Evolutionary conservation across 2,113 vertebrate species (phyloP), one percentile per base, ranked within the genome.

Genomic region (Vanacampus margaritifer): DNA sequence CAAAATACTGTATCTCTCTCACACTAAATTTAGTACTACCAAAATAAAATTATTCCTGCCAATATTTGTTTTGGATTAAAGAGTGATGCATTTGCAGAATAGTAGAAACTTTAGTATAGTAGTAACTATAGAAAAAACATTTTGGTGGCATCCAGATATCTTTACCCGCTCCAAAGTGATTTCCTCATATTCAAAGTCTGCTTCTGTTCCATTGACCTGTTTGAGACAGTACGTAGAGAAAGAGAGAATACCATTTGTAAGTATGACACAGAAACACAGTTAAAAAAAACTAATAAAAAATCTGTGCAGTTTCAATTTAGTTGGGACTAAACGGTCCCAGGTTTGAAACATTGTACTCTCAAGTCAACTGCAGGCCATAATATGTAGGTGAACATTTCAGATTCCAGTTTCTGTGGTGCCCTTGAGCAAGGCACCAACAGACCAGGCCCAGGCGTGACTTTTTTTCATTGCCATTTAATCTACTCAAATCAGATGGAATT

Each of bases 151-250:
- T 57, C 56, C 56, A 67, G 50, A 24, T 8, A 7, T 23, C 67
- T 64, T 88, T 86, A 89, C 88, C 88, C 88, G 75, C 66, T 89
- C 88, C 82, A 89, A 73, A 0, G 82, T 85, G 76, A 89, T 88
- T 79, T 89, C 88, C 69, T 89, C 88, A 79, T 88, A 89, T 60
- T 88, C 88, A 84, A 86, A 89, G 74, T 89, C 88, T 71, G 88
- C 88, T 81, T 89, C 88, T 79, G 88, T 89, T 81, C 88, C 88
- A 76, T 89, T 88, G 57, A 73, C 85, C 88, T 88, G 82, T 57
- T 36, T 21, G 41, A 64, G 37, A 79, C 17, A 66, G 4, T 35
- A 65, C 1, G 4, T 24, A 23, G 23, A 13, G 36, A 62, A 23
- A 7, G 3, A 62, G 37, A 17, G 60, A 62, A 14, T 17, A 11